These are phyloP conservation scores for Chaenocephalus aceratus DNA, from an alignment of 2,113 vertebrate species.

Conservation along the genomic window DNA sequence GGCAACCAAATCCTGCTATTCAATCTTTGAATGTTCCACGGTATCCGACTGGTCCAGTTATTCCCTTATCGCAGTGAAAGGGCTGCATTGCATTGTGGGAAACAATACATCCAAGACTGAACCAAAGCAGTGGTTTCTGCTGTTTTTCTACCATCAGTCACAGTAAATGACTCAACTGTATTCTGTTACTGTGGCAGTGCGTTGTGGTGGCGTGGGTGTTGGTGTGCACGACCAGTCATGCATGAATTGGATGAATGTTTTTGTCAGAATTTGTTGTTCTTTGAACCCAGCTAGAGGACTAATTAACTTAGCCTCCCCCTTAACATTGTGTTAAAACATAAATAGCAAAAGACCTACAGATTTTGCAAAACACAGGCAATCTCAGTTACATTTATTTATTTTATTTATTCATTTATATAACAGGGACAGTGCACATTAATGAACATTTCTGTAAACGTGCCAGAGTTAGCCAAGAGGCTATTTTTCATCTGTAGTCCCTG, in stretches of 20 bases:
- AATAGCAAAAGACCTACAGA: not conserved
- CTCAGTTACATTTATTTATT: not conserved
- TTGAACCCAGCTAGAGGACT: slow-evolving; percentile 37
- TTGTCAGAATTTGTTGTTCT: slow-evolving; percentile 30
- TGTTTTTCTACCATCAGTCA: slow-evolving; percentile 72
- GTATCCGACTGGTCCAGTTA: slow-evolving; percentile 73
- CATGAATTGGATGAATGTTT: slow-evolving; percentile 27
- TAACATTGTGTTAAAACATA: slow-evolving; percentile 27
- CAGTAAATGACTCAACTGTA: slow-evolving; percentile 65
- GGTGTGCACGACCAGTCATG: slow-evolving; percentile 13
- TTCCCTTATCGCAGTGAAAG: slow-evolving; percentile 85
- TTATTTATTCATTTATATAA: too few species aligned
- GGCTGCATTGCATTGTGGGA: slow-evolving; percentile 76
- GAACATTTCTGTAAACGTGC: too few species aligned
- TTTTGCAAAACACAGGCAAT: not conserved
- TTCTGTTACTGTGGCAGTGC: slow-evolving; percentile 71
- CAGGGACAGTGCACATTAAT: too few species aligned
- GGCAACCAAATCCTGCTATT: slow-evolving; percentile 84
- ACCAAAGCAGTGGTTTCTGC: slow-evolving; percentile 78
- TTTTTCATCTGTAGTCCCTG: too few species aligned
- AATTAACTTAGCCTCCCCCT: slow-evolving; percentile 40
- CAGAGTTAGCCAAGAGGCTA: too few species aligned
- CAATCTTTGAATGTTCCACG: slow-evolving; percentile 60
- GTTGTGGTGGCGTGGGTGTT: slow-evolving; percentile 32
- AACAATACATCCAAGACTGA: slow-evolving; percentile 68